Evolutionary conservation across 2,888 invertebrate species (phyloP).

Genomic region (Melieria omissa): DNA sequence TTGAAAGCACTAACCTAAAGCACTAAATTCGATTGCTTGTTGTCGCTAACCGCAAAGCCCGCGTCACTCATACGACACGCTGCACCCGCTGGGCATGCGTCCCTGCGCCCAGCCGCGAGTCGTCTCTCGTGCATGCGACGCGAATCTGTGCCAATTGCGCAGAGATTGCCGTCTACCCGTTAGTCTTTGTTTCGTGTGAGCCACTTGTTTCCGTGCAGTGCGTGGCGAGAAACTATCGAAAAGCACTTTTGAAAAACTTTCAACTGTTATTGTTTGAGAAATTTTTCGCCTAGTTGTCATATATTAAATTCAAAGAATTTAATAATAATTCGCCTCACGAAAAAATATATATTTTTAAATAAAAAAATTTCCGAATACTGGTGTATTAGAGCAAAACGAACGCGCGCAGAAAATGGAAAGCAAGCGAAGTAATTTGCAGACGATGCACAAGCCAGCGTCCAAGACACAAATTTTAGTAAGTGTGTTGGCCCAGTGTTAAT

Average conservation of each 20-base stretch:
- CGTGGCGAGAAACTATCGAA: not conserved
- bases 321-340: slow-evolving; percentile 21
- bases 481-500: slow-evolving; percentile 3
- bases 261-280: slow-evolving; percentile 35
- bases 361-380: slow-evolving; percentile 28
- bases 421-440: slow-evolving; percentile 41
- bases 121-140: too few species aligned
- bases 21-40: too few species aligned
- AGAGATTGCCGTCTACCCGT: too few species aligned
- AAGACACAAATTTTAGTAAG: slow-evolving; percentile 43
- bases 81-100: not conserved
- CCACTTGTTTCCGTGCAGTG: not conserved
- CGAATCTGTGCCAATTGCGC: too few species aligned
- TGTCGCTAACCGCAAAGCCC: not conserved
- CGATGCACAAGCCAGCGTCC: slow-evolving; percentile 28
- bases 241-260: slow-evolving; percentile 12
- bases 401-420: slow-evolving; percentile 42
- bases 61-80: not conserved
- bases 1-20: slow-evolving; percentile 1
- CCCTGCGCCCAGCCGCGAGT: too few species aligned
- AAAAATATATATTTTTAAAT: slow-evolving; percentile 35
- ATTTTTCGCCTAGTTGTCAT: slow-evolving; percentile 36
- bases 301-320: slow-evolving; percentile 38
- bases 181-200: too few species aligned
- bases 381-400: slow-evolving; percentile 2